Percentiles rank a stretch among this genome's conserved stretches.
Evolutionary conservation across 2,888 invertebrate genomes (phyloP).

Genomic region (Lasioglossum figueresi): DNA sequence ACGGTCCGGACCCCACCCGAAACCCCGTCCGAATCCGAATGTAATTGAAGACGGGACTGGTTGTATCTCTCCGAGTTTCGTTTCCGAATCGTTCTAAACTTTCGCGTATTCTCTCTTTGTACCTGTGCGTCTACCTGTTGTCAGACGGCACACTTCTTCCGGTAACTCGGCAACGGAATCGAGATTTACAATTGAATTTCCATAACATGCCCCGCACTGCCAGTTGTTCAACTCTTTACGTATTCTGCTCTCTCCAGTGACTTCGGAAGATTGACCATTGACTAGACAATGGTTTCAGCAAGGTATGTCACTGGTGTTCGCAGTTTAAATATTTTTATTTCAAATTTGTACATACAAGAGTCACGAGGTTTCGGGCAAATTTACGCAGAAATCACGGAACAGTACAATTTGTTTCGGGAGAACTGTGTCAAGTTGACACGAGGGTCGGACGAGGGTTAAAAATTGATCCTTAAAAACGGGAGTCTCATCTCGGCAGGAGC

Average conservation of each 20-base stretch:
- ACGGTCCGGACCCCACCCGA: slow-evolving; percentile 42
- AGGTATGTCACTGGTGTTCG: too few relatives aligned
- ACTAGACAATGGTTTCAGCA: too few relatives aligned
- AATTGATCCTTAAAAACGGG: not conserved
- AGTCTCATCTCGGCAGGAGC: not conserved
- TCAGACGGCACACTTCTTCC: not conserved
- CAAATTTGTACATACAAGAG: too few relatives aligned
- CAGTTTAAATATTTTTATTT: too few relatives aligned
- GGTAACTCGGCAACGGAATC: not conserved
- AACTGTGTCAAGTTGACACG: too few relatives aligned
- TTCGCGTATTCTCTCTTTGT: not conserved
- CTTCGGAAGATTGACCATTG: not conserved
- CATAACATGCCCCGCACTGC: not conserved
- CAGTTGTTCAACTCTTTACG: too few relatives aligned
- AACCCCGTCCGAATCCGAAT: slow-evolving; percentile 44
- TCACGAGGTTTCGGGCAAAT: too few relatives aligned
- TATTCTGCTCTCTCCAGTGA: not conserved
- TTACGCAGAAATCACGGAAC: too few relatives aligned
- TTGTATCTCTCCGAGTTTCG: not conserved
- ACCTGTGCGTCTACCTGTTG: not conserved
- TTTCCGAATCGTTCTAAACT: not conserved
- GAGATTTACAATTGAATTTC: not conserved
- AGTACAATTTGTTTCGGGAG: too few relatives aligned
- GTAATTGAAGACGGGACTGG: slow-evolving; percentile 63
- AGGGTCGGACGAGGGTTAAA: too few relatives aligned